Conservation (phyloP, 2,888 invertebrate genomes). For the Vannuccia rotundouncinata region DNA sequence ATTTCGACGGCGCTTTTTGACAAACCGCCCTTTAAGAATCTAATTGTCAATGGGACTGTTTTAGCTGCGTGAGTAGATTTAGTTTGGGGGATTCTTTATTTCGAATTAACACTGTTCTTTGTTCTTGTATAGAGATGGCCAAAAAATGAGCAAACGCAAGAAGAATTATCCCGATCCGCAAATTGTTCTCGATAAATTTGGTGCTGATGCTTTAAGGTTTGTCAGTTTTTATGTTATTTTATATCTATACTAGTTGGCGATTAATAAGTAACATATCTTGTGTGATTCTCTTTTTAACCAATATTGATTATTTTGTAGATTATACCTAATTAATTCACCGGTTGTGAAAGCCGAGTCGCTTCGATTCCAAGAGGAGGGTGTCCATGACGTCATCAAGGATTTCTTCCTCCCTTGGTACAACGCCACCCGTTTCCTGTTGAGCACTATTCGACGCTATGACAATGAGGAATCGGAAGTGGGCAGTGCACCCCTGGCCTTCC, state of each 20-base stretch:
- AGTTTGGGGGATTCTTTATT: not conserved
- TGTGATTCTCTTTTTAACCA: too few species aligned
- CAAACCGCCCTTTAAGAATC: conserved; percentile 92
- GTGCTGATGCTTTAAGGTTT: conserved; percentile 79
- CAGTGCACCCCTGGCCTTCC: not conserved
- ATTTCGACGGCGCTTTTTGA: conserved; percentile 89
- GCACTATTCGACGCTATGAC: conserved; percentile 51
- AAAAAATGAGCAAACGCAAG: conserved; percentile 98
- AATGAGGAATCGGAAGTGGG: not conserved
- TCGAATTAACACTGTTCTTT: not conserved
- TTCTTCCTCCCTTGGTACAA: conserved; percentile 89
- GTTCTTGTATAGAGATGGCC: conserved; percentile 66
- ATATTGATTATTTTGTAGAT: too few species aligned
- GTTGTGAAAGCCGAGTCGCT: conserved; percentile 93
- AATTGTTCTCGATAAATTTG: conserved; percentile 76
- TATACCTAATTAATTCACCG: conserved; percentile 94
- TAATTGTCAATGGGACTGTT: conserved; percentile 69
- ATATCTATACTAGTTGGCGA: too few species aligned
- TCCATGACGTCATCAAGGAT: conserved; percentile 88
- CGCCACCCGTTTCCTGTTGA: conserved; percentile 74
- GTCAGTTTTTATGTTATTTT: too few species aligned
- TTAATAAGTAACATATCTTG: too few species aligned
- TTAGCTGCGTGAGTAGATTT: conserved; percentile 31
- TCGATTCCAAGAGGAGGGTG: conserved; percentile 92
- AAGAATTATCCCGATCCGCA: conserved; percentile 97